A percentile compares a stretch with the other conserved stretches of the same genome.
Conservation (phyloP, 2,888 invertebrate species). For the Atherix ibis region DNA sequence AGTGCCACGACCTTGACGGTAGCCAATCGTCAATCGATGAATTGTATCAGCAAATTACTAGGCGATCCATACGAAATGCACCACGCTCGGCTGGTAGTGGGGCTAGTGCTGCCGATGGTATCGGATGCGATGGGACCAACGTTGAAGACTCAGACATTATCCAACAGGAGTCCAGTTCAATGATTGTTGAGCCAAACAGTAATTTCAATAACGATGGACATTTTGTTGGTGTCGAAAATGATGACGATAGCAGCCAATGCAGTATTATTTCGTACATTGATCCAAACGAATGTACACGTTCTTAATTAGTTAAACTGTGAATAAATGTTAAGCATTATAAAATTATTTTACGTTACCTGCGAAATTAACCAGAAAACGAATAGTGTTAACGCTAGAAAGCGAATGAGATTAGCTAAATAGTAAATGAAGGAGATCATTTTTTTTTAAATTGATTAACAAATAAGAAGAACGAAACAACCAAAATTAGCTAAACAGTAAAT, state of each 20-base stretch:
- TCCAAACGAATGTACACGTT: conserved; percentile 18
- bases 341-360: no score
- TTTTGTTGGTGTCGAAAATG: conserved; percentile 16
- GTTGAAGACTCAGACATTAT: neutral
- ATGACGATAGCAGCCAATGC: conserved; percentile 31
- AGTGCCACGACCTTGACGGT: conserved; percentile 9
- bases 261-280: conserved; percentile 32
- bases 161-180: conserved; percentile 7
- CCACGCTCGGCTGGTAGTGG: conserved; percentile 5
- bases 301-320: no score
- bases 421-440: no score
- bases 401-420: no score
- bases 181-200: conserved; percentile 3
- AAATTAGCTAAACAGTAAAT: no score
- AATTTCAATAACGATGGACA: conserved; percentile 1
- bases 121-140: conserved; percentile 6
- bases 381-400: no score
- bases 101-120: conserved; percentile 7
- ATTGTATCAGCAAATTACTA: conserved; percentile 48
- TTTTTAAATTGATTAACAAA: no score
- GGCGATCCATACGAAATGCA: no score
- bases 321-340: no score
- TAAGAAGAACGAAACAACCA: no score
- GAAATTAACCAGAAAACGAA: no score
- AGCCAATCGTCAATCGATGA: conserved; percentile 40